phyloP scores from a whole-genome alignment of 2,113 vertebrate genomes.

The Gallinago paraguaiae region DNA sequence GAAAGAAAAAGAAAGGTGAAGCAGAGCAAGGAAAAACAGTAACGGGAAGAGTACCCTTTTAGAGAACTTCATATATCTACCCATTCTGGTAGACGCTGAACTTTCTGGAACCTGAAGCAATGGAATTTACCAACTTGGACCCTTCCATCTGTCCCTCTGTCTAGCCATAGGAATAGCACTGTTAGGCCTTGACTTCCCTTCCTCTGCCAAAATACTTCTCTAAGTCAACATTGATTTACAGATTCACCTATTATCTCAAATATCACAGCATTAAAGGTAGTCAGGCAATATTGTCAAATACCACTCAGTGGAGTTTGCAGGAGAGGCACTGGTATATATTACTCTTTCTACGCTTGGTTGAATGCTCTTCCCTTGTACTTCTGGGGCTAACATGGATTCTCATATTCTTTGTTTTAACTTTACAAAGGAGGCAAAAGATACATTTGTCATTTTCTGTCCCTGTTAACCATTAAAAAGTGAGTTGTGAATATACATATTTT shows the following conservation, averaged over 20 bases:
- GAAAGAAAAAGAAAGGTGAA: neutral
- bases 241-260: neutral
- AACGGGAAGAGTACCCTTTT: neutral
- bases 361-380: neutral
- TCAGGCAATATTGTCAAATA: neutral
- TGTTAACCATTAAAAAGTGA: neutral
- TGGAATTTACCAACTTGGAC: neutral
- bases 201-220: neutral
- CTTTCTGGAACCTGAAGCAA: neutral
- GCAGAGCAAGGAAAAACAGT: neutral
- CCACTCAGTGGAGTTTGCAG: neutral
- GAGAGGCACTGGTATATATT: neutral
- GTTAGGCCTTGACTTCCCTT: neutral
- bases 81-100: neutral
- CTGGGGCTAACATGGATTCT: neutral
- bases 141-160: neutral
- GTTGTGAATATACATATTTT: neutral
- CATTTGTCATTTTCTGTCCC: neutral
- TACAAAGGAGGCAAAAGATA: neutral
- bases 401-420: neutral
- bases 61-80: neutral
- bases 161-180: neutral
- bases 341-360: neutral
- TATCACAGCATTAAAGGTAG: neutral
- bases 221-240: neutral